Evolutionary conservation across 2,113 vertebrate species (phyloP).

Genomic region (Ginglymostoma cirratum): DNA sequence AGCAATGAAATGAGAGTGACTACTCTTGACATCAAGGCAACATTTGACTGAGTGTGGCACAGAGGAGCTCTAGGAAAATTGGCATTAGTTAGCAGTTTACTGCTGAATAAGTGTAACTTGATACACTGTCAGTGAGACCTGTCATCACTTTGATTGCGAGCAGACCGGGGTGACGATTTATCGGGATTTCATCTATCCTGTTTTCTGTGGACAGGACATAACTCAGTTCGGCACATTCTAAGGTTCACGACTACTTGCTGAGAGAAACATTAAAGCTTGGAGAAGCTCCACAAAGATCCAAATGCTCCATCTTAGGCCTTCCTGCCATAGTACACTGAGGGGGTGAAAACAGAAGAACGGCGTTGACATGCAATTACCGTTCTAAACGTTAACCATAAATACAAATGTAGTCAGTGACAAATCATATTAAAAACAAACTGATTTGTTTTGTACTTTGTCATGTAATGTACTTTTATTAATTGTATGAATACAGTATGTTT

Average conservation of each 20-base stretch:
- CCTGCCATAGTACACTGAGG: neutral
- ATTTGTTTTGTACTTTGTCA: neutral
- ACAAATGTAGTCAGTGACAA: neutral
- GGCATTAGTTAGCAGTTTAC: too few species aligned
- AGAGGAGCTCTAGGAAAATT: too few species aligned
- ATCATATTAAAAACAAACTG: neutral
- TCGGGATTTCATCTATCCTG: neutral
- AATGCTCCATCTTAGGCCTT: too few species aligned
- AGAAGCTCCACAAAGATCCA: too few species aligned
- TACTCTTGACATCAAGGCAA: too few species aligned
- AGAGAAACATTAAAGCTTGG: neutral
- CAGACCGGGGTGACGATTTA: neutral
- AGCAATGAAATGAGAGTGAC: too few species aligned
- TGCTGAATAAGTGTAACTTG: too few species aligned
- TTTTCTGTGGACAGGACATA: neutral
- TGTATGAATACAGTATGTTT: too few species aligned
- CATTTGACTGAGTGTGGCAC: too few species aligned
- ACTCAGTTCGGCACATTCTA: neutral
- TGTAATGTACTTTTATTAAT: too few species aligned
- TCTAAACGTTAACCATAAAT: neutral
- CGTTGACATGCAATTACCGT: neutral
- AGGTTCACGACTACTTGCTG: neutral
- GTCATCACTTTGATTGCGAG: too few species aligned
- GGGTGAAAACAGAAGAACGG: neutral
- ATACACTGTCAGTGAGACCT: too few species aligned